Evolutionary conservation across 1,140 invertebrate species (phyloP), one percentile per base, ranked within the genome.

Genomic region (Hesperophylax magnus): DNA sequence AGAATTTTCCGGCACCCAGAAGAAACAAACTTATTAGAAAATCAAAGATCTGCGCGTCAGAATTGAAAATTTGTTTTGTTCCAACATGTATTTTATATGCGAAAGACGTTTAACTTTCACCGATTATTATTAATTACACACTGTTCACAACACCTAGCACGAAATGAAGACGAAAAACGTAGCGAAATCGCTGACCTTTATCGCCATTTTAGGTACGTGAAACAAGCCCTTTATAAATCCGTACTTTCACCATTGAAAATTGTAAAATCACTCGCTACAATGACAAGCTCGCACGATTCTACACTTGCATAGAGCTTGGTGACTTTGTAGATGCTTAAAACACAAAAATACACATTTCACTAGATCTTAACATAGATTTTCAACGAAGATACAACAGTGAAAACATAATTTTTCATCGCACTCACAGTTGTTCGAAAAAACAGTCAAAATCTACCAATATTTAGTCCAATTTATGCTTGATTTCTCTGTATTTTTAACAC

Each of bases 121-220:
- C 27, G 24, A 24, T 14, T 14, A 22, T 15, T 61, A 15, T 24
- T 15, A 22, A 20, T 61, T 15, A 5, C 11, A 61, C 6, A 61
- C 2, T 15, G 20, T 24, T 14, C 14, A 61, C 20, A 24, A 24
- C 60, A 61, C 60, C n/a, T 7, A 61, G 24, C 60, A 27, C 14
- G 60, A 22, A 24, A 24, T 9, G 60, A 1, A 61, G 24, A 61
- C 14, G 11, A 24, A 39, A 39, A 39, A 39, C 34, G 34, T 39
- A 39, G 31, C 34, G 17, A 76, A 20, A 52, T 58, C 24, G 15
- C 47, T 69, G 63, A 69, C 27, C 65, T 60, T 56, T 69, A 72
- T 75, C 63, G 76, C 27, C 69, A 53, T 71, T 52, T 47, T 52
- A 54, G n/a, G 81, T 27, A 20, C 9, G 22, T 63, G 77, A 53